phyloP scores from a whole-genome alignment of 2,888 invertebrate species.

The Epistrophe grossulariae region DNA sequence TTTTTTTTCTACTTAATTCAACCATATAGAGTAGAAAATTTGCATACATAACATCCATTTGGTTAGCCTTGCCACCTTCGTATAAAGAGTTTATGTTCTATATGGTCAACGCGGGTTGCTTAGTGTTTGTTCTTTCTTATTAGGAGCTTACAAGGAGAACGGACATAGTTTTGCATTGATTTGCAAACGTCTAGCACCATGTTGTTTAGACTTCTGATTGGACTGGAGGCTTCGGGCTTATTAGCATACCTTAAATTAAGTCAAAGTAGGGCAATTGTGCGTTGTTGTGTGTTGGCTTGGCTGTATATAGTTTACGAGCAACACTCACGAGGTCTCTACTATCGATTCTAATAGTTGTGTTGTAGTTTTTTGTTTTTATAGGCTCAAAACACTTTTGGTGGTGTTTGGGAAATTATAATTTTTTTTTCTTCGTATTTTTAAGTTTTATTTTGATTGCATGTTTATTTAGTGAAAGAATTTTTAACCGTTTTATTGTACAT shows the following conservation, averaged over 20 bases:
- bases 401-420: neutral
- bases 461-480: constrained; percentile 35
- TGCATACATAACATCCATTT: constrained; percentile 57
- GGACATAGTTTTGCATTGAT: constrained; percentile 44
- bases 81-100: constrained; percentile 12
- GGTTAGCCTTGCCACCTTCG: constrained; percentile 33
- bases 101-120: constrained; percentile 4
- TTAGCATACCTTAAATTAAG: constrained; percentile 40
- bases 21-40: constrained; percentile 42
- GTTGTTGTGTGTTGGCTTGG: constrained; percentile 34
- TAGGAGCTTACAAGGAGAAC: constrained; percentile 29
- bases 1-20: constrained; percentile 34
- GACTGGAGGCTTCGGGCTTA: constrained; percentile 24
- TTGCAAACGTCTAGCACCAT: constrained; percentile 34
- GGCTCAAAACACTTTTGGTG: constrained; percentile 20
- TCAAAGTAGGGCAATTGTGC: constrained; percentile 63
- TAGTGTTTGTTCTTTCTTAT: constrained; percentile 16
- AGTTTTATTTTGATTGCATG: constrained; percentile 33
- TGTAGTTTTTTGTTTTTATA: constrained; percentile 13
- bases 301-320: constrained; percentile 41
- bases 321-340: constrained; percentile 44
- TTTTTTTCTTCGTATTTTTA: constrained; percentile 7
- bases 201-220: constrained; percentile 37
- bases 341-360: constrained; percentile 19
- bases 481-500: constrained; percentile 42